These are phyloP conservation scores for Verasper variegatus DNA, from an alignment of 2,113 vertebrate genomes.

Conservation along the genomic window DNA sequence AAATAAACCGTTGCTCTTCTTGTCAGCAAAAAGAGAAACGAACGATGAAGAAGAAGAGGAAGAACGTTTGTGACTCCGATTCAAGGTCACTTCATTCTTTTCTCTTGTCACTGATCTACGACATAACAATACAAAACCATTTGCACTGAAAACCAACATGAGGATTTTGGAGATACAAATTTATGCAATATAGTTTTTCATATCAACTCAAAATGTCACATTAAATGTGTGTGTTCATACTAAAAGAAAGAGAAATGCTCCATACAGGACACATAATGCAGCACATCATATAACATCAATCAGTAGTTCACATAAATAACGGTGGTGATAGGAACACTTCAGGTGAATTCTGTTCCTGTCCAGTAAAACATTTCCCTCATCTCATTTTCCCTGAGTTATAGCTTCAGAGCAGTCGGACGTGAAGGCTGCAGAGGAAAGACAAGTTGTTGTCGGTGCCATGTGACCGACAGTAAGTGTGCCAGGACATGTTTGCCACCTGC, in stretches of 20 bases:
- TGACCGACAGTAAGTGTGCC: constrained; percentile 1
- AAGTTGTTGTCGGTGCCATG: constrained; percentile 2
- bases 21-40: too few species aligned
- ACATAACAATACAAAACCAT: too few species aligned
- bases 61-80: too few species aligned
- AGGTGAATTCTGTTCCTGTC: background rate
- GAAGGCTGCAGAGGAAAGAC: background rate
- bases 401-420: background rate
- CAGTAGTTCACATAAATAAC: background rate
- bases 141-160: too few species aligned
- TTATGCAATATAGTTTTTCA: too few species aligned
- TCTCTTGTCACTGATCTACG: background rate
- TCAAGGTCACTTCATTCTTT: background rate
- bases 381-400: background rate
- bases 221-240: too few species aligned
- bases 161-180: too few species aligned
- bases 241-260: background rate
- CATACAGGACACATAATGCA: background rate
- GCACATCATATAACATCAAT: background rate
- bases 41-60: too few species aligned
- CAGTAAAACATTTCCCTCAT: background rate
- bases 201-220: too few species aligned
- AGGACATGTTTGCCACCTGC: constrained; percentile 45
- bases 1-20: too few species aligned
- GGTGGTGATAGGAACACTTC: background rate